These are phyloP conservation scores for Micrasema longulum DNA, from an alignment of 1,140 invertebrate species.

Conservation along the genomic window DNA sequence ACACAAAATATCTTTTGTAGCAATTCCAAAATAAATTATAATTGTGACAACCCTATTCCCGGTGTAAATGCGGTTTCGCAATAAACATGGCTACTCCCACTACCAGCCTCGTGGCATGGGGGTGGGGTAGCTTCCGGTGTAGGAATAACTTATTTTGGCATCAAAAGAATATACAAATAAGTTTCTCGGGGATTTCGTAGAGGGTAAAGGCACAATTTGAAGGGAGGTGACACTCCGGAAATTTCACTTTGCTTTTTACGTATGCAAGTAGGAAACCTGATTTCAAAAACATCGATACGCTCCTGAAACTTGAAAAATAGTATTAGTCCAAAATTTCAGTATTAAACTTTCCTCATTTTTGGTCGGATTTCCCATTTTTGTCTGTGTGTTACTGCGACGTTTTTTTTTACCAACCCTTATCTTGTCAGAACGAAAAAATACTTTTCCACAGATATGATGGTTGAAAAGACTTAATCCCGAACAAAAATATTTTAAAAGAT, in stretches of 20 bases:
- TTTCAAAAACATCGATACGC: slow-evolving; percentile 11
- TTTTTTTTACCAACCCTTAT: too few relatives aligned
- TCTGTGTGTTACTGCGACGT: too few relatives aligned
- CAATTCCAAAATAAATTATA: too few relatives aligned
- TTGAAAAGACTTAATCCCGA: too few relatives aligned
- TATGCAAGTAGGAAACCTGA: slow-evolving; percentile 4
- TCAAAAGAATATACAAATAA: slow-evolving; percentile 33
- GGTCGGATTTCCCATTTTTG: too few relatives aligned
- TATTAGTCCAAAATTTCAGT: too few relatives aligned
- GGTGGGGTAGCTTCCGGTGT: slow-evolving; percentile 16
- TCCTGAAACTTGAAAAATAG: neutral
- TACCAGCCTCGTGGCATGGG: neutral
- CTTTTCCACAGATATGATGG: too few relatives aligned
- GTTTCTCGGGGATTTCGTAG: slow-evolving; percentile 1
- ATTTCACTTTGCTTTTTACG: neutral
- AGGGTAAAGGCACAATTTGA: slow-evolving; percentile 14
- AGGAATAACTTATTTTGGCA: slow-evolving; percentile 34
- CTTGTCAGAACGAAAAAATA: too few relatives aligned
- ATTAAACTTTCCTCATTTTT: too few relatives aligned
- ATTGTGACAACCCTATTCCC: neutral
- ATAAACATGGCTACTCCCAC: neutral
- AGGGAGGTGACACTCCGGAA: slow-evolving; percentile 24
- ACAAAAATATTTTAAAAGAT: too few relatives aligned
- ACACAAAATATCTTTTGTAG: too few relatives aligned
- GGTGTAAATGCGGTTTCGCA: neutral